These are phyloP conservation scores for Nomada hirtipes DNA, from an alignment of 2,888 invertebrate species.

Conservation along the genomic window DNA sequence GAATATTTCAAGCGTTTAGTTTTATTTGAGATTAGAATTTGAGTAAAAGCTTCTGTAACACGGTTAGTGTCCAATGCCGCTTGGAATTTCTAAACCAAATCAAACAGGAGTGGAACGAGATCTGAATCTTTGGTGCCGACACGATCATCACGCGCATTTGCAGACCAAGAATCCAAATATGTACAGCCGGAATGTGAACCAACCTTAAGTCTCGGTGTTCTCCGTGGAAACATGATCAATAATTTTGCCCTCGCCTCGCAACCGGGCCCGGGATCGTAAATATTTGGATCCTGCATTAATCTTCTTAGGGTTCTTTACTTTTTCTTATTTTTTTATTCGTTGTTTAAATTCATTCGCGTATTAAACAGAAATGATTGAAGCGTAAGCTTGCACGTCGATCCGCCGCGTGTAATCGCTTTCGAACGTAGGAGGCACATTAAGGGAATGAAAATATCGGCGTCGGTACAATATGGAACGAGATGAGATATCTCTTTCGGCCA, in stretches of 20 bases:
- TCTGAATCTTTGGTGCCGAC: neutral
- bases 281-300: conserved; percentile 1
- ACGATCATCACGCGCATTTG: neutral
- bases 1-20: neutral
- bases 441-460: conserved; percentile 47
- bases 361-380: conserved; percentile 2
- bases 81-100: neutral
- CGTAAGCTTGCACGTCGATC: neutral
- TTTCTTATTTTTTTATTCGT: neutral
- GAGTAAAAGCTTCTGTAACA: neutral
- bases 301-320: neutral
- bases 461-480: neutral
- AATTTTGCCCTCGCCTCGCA: conserved; percentile 9
- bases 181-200: neutral
- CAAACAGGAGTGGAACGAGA: neutral
- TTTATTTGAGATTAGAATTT: neutral
- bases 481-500: conserved; percentile 35
- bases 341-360: neutral
- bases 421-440: conserved; percentile 43
- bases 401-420: conserved; percentile 22
- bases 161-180: neutral
- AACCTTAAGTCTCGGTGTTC: neutral
- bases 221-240: conserved; percentile 18
- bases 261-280: neutral
- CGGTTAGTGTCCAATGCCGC: neutral